Evolutionary conservation across 2,797 vertebrate genomes (phyloP).

Genomic region (Loris lydekkerianus): DNA sequence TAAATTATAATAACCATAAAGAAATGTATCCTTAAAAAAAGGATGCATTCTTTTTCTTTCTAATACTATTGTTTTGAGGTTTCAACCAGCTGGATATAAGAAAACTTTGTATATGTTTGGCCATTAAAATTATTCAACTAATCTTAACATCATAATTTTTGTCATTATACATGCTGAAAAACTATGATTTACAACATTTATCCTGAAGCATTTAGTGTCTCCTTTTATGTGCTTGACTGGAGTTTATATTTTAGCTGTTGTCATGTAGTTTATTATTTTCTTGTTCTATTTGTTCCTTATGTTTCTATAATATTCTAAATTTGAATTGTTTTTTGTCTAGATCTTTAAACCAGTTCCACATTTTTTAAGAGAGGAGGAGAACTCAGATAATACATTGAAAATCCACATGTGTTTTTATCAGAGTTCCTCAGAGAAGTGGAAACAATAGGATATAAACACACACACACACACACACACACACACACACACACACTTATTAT

Average conservation of each 20-base stretch:
- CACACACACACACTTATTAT: background rate
- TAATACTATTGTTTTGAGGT: background rate
- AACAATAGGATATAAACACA: background rate
- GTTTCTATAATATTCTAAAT: background rate
- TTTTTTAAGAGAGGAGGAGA: background rate
- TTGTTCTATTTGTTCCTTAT: background rate
- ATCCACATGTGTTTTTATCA: background rate
- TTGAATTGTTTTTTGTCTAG: background rate
- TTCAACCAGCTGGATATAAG: background rate
- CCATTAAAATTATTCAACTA: background rate
- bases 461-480: background rate
- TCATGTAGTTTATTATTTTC: background rate
- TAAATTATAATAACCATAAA: background rate
- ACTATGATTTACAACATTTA: background rate
- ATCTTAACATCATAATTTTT: background rate
- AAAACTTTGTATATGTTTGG: background rate
- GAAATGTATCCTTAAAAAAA: background rate
- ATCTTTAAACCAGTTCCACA: background rate
- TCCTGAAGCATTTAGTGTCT: background rate
- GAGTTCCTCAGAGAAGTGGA: background rate
- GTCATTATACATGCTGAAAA: conserved; percentile 2
- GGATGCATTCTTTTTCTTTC: background rate
- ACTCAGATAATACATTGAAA: background rate
- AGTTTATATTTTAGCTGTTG: conserved; percentile 38
- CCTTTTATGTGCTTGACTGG: background rate